Percentiles rank a stretch among this genome's conserved stretches.
These are phyloP conservation scores for Odontophorus gujanensis DNA, from an alignment of 2,113 vertebrate genomes.

Conservation along the genomic window DNA sequence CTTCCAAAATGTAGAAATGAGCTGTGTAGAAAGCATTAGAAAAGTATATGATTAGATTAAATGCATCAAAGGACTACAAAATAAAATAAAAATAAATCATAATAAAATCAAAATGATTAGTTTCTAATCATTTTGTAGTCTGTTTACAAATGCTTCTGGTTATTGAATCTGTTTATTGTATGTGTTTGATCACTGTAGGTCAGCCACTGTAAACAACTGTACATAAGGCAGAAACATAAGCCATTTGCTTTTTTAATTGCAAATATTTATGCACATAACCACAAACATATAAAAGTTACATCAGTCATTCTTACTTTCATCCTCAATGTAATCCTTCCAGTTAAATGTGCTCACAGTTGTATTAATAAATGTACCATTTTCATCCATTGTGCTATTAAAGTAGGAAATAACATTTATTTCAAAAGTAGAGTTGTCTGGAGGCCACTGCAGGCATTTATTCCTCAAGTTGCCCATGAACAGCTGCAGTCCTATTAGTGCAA, in stretches of 20 bases:
- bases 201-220: background rate
- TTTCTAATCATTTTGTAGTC: background rate
- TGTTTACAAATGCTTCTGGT: background rate
- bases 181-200: background rate
- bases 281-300: constrained; percentile 5
- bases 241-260: background rate
- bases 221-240: background rate
- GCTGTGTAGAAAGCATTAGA: constrained; percentile 72
- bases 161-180: background rate
- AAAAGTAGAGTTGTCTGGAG: constrained; percentile 73
- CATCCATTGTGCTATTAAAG: constrained; percentile 69
- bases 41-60: constrained; percentile 13
- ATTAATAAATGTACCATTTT: constrained; percentile 76
- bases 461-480: constrained; percentile 98
- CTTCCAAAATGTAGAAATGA: constrained; percentile 84
- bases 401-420: constrained; percentile 74
- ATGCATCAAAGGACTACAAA: background rate
- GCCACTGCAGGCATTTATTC: constrained; percentile 89
- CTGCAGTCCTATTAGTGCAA: constrained; percentile 96
- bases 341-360: constrained; percentile 80
- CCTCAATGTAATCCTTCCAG: constrained; percentile 82
- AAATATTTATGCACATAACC: background rate
- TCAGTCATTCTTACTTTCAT: constrained; percentile 82
- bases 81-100: background rate
- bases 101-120: background rate